Evolutionary conservation across 2,888 invertebrate species (phyloP), one percentile per base, ranked within the genome.

Genomic region (Trachelus stipa): DNA sequence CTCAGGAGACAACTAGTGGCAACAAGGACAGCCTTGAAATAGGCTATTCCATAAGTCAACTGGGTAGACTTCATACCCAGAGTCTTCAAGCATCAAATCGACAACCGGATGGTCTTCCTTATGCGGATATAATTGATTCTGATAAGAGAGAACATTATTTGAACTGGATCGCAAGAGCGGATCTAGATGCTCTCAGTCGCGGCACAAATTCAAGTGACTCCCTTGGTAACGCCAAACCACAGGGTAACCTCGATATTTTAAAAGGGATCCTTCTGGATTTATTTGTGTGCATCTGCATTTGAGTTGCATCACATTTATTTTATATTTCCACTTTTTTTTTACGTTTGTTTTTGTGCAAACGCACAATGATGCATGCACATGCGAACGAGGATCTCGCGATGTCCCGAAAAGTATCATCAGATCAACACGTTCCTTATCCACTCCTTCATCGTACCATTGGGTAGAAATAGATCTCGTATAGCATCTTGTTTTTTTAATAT

Each of bases 251-350:
- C 11, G 88, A 88, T 74, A 90, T 89, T 69, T 81, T 90, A 35
- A 90, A 89, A 79, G 87, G 89, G 69, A 90, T 90, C 76, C 83
- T 90, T 3, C 84, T 90, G 76, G 89, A 90, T 81, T 85, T 89
- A 71, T 90, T 90, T 73, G 88, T 90, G 73, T 89, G 89, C 80
- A 89, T 89, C 78, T 90, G 90, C 82, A 87, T 90, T 75, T 90
- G 76, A 87, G 35, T 12, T 23, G 71, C 23, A 23, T 56, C 23
- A 23, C 6, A 15, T 56, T 56, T 23, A 23, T 56, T 56, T 56
- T 56, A 56, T 40, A 56, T 56, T 56, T 23, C 1, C 6, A 35
- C 34, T 35, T 40, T 40, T 23, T 56, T 56, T 9, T 56, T 9
- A 56, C 6, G 9, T 56, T 56, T 23, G 56, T 56, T 56, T 56